Conservation (phyloP, 2,113 vertebrate genomes). For the Semnopithecus entellus region DNA sequence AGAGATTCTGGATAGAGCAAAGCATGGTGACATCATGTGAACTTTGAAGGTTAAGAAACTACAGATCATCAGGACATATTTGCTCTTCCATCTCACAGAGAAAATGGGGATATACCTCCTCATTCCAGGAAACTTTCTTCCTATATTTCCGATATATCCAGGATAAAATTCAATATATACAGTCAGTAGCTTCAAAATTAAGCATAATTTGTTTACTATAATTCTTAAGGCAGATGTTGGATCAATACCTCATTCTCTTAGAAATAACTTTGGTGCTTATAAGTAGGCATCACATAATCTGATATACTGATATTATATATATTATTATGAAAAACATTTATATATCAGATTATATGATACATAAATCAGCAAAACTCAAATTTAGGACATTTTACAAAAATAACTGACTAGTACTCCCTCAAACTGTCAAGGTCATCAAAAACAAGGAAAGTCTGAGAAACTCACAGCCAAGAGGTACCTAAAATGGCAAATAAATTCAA, state of each 20-base stretch:
- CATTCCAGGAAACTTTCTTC: not conserved
- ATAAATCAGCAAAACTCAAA: not conserved
- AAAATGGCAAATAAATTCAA: not conserved
- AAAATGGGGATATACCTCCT: not conserved
- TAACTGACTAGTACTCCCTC: not conserved
- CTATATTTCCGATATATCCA: not conserved
- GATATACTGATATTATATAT: no score
- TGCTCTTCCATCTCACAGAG: not conserved
- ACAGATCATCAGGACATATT: not conserved
- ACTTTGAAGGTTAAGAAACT: not conserved
- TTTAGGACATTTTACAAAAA: not conserved
- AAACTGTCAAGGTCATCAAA: not conserved
- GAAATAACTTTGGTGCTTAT: not conserved
- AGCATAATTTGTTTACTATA: not conserved
- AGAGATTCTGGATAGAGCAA: not conserved
- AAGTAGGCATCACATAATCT: not conserved
- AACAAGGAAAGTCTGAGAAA: not conserved
- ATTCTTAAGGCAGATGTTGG: not conserved
- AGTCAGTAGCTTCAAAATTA: not conserved
- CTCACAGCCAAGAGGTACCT: not conserved
- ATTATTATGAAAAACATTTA: no score
- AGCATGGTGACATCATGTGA: not conserved
- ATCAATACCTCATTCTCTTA: not conserved
- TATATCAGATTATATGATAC: no score
- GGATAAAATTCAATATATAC: not conserved